These are phyloP conservation scores for Mastigias papua DNA, from an alignment of 30 jellyfish, hydroid and myxozoan species.

Conservation along the genomic window DNA sequence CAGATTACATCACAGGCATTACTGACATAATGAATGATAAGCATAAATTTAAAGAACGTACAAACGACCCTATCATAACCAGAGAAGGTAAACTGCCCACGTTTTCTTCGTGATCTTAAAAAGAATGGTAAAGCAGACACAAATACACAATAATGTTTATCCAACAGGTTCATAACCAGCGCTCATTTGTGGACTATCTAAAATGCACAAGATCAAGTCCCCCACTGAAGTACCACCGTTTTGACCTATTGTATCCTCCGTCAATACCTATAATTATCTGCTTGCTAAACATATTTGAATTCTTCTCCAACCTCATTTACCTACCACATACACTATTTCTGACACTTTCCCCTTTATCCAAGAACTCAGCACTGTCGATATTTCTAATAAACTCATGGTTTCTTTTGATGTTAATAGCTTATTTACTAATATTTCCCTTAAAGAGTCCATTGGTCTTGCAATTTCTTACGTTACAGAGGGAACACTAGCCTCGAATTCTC, in stretches of 20 bases:
- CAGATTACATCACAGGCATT: too few species aligned
- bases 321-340: not conserved
- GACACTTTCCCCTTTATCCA: not conserved
- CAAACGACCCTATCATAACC: too few species aligned
- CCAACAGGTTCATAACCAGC: too few species aligned
- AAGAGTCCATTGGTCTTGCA: not conserved
- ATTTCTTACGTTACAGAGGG: not conserved
- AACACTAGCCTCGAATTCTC: not conserved
- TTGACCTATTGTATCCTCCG: constrained; percentile 13
- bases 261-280: constrained; percentile 2
- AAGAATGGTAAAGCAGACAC: too few species aligned
- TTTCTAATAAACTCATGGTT: not conserved
- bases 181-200: not conserved
- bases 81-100: too few species aligned
- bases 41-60: too few species aligned
- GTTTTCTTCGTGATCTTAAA: too few species aligned
- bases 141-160: too few species aligned
- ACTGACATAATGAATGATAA: too few species aligned
- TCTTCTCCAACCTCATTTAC: constrained; percentile 10
- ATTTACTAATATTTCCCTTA: not conserved
- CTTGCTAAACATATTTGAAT: not conserved
- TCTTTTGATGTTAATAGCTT: not conserved
- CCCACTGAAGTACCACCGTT: not conserved
- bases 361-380: not conserved
- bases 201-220: constrained; percentile 4